Percentiles rank a stretch among this genome's conserved stretches.
Conservation (phyloP, 2,113 vertebrate species). For the Trachemys scripta region DNA sequence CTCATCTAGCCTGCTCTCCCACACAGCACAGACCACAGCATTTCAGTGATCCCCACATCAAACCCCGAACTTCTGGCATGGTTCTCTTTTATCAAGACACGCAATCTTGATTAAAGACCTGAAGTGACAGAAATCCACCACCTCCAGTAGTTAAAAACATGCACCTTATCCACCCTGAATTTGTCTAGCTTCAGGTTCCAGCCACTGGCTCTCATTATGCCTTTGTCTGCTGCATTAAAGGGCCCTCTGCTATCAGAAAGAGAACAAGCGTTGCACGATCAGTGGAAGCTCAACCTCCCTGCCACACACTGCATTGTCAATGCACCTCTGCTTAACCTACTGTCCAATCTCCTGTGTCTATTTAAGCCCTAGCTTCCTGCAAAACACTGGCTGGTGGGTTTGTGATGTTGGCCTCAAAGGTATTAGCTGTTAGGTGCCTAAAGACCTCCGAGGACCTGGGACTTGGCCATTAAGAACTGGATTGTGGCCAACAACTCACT, state of each 20-base stretch:
- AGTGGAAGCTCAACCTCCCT: neutral
- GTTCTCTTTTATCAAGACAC: neutral
- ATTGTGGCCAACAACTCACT: neutral
- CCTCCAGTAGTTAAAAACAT: neutral
- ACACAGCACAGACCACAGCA: neutral
- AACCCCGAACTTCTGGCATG: neutral
- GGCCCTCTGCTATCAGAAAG: neutral
- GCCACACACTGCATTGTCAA: neutral
- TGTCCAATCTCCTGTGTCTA: neutral
- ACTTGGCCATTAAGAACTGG: too few relatives aligned
- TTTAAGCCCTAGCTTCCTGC: neutral
- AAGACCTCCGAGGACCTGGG: too few relatives aligned
- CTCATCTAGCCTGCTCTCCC: neutral
- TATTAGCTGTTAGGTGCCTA: too few relatives aligned
- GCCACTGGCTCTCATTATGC: neutral
- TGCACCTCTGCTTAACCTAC: neutral
- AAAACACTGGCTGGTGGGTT: neutral
- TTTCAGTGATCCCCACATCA: neutral
- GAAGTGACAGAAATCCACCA: fast-evolving
- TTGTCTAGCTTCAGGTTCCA: neutral
- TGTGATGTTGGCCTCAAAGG: neutral
- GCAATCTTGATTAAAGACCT: neutral
- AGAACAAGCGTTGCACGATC: neutral
- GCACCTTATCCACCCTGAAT: neutral
- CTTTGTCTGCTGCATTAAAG: neutral